A percentile compares a stretch with the other conserved stretches of the same genome.
Conservation (phyloP, 2,888 invertebrate species). For the Nephrotoma guestfalica region DNA sequence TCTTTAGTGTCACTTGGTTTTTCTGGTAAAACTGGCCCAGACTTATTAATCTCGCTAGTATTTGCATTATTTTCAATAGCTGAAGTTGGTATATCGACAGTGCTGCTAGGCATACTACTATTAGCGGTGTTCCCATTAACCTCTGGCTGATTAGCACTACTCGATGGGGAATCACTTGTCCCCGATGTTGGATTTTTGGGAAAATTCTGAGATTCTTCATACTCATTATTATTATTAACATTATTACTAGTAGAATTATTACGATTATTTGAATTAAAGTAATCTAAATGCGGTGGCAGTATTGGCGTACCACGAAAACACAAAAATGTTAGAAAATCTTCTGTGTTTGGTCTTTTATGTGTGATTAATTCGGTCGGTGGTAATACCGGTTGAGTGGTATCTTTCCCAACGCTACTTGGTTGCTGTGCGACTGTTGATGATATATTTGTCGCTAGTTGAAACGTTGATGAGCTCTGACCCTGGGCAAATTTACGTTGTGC, state of each 20-base stretch:
- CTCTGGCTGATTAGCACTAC: conserved; percentile 12
- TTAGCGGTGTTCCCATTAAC: not conserved
- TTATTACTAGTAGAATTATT: conserved; percentile 27
- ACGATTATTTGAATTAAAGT: conserved; percentile 38
- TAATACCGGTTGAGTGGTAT: conserved; percentile 25
- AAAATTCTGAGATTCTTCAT: conserved; percentile 7
- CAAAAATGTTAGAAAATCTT: conserved; percentile 73
- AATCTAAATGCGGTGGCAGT: conserved; percentile 56
- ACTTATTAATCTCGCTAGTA: not conserved
- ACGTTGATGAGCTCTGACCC: conserved; percentile 52
- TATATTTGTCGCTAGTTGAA: conserved; percentile 20
- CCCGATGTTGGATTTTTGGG: conserved; percentile 17
- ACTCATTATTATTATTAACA: conserved; percentile 5
- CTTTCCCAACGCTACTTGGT: conserved; percentile 45
- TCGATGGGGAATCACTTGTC: conserved; percentile 20
- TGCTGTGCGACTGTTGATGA: conserved; percentile 27
- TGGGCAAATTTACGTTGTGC: conserved; percentile 82
- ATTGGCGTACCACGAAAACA: conserved; percentile 66
- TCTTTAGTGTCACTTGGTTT: conserved; percentile 1
- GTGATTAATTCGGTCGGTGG: conserved; percentile 45
- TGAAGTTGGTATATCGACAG: conserved; percentile 14
- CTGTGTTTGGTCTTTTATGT: conserved; percentile 58
- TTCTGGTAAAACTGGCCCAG: not conserved
- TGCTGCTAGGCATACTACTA: conserved; percentile 14
- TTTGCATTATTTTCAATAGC: conserved; percentile 8